phyloP scores from a whole-genome alignment of 2,888 invertebrate genomes.

The Zeuzera pyrina region DNA sequence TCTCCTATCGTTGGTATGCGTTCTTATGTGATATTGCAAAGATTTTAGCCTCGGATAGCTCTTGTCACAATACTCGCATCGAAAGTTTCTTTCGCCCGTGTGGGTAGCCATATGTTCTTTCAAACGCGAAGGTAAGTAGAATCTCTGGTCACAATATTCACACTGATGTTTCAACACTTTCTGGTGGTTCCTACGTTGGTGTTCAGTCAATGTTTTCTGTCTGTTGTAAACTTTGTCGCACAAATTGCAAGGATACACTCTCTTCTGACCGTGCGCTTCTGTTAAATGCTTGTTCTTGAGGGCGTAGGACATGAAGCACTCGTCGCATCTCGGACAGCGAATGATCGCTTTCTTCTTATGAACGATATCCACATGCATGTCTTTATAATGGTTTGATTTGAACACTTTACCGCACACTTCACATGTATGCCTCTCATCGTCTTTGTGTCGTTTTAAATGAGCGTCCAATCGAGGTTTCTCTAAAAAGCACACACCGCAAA shows the following conservation, averaged over 20 bases:
- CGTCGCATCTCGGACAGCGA: slow-evolving; percentile 54
- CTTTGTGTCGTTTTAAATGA: slow-evolving; percentile 58
- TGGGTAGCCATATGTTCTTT: slow-evolving; percentile 70
- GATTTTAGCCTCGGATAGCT: slow-evolving; percentile 74
- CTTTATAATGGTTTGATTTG: slow-evolving; percentile 58
- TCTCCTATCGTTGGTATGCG: slow-evolving; percentile 72
- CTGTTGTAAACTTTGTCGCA: slow-evolving; percentile 64
- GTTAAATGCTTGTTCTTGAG: slow-evolving; percentile 56
- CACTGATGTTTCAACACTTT: slow-evolving; percentile 67
- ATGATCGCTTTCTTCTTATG: slow-evolving; percentile 61
- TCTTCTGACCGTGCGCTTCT: slow-evolving; percentile 54
- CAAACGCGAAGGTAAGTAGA: slow-evolving; percentile 55
- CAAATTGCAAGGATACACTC: slow-evolving; percentile 55
- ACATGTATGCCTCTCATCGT: slow-evolving; percentile 68
- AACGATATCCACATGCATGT: slow-evolving; percentile 60
- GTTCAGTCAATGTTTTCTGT: slow-evolving; percentile 56
- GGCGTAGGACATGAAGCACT: slow-evolving; percentile 61
- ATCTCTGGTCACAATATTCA: slow-evolving; percentile 68
- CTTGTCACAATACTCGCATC: slow-evolving; percentile 74
- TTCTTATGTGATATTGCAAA: slow-evolving; percentile 72
- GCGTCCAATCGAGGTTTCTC: slow-evolving; percentile 62
- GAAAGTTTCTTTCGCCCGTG: slow-evolving; percentile 68
- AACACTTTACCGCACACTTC: slow-evolving; percentile 64
- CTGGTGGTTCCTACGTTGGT: slow-evolving; percentile 55
- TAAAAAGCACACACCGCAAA: slow-evolving; percentile 61